Evolutionary conservation across 2,113 vertebrate species (phyloP), one percentile per base, ranked within the genome.

Genomic region (Petaurus breviceps): DNA sequence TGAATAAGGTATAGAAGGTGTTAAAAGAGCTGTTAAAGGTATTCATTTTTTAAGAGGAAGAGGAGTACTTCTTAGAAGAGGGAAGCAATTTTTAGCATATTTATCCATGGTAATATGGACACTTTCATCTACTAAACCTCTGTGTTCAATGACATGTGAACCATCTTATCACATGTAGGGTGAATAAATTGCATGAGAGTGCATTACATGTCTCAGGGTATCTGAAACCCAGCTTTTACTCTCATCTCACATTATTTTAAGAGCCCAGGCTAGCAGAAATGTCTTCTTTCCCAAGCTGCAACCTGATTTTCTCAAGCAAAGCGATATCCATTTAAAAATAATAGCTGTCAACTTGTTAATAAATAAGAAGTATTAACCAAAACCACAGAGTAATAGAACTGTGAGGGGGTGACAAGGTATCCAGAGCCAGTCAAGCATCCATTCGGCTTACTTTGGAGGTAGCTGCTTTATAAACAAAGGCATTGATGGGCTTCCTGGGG

Each of bases 281-380:
- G 49, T 90, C 92, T 89, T 93, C 93, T 96, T 94, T 95, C 93
- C 52, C 89, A 94, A 11, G 96, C 24, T 96, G 53, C 52, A 61
- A 84, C 90, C 0, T 46, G 24, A 14, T 96, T 97, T 97, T 53
- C 90, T 91, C 50, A 23, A 98, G 98, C 96, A 98, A 98, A 99
- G 96, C 97, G 96, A 98, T 98, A 99, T 96, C 97, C 98, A 98
- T 98, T 98, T 99, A 98, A 98, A 98, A 98, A 98, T 97, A 98
- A 98, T 22, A 96, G 49, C 97, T 98, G 98, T 99, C 98, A 99
- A 96, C 97, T 97, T 98, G 97, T 98, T 98, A 98, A 98, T 96
- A 98, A 99, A 96, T 97, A 96, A 97, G 97, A 23, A 95, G n/a
- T 53, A 91, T 91, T 96, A 96, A 93, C 96, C 97, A 97, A 98